These are phyloP conservation scores for Palythoa grandis DNA, from an alignment of 92 coral and sea anemone genomes.

Conservation along the genomic window DNA sequence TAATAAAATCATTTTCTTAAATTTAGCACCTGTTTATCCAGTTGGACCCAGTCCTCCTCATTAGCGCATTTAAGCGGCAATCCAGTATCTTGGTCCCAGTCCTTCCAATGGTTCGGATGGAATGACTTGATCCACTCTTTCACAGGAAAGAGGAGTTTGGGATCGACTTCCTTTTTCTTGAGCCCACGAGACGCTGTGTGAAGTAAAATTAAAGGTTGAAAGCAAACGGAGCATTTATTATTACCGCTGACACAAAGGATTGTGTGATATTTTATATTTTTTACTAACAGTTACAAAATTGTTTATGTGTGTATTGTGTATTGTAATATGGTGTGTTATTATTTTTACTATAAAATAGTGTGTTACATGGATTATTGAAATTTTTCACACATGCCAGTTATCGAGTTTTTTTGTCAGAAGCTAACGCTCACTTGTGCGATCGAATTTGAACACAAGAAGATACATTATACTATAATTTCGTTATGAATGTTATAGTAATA, in stretches of 20 bases:
- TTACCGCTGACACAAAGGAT: background rate
- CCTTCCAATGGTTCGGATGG: conserved; percentile 14
- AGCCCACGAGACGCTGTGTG: conserved; percentile 4
- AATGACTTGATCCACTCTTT: conserved; percentile 25
- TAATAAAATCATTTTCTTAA: background rate
- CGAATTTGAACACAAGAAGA: too few species aligned
- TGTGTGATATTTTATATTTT: background rate
- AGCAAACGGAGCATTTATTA: background rate
- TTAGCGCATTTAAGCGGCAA: conserved; percentile 2
- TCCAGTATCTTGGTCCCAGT: conserved; percentile 32
- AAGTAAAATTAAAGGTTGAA: background rate
- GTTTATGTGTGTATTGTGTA: too few species aligned
- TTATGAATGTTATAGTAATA: too few species aligned
- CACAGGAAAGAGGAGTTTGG: conserved; percentile 31
- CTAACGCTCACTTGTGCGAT: too few species aligned
- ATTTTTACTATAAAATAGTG: too few species aligned
- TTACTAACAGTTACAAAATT: too few species aligned
- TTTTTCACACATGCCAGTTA: too few species aligned
- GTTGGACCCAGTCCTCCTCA: conserved; percentile 36
- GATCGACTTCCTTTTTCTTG: conserved; percentile 22
- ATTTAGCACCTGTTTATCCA: background rate
- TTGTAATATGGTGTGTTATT: too few species aligned
- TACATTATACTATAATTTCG: too few species aligned
- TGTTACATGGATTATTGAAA: too few species aligned
- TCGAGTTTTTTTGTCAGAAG: too few species aligned